phyloP scores from a whole-genome alignment of 2,888 invertebrate species.

The Temnothorax ravouxi region DNA sequence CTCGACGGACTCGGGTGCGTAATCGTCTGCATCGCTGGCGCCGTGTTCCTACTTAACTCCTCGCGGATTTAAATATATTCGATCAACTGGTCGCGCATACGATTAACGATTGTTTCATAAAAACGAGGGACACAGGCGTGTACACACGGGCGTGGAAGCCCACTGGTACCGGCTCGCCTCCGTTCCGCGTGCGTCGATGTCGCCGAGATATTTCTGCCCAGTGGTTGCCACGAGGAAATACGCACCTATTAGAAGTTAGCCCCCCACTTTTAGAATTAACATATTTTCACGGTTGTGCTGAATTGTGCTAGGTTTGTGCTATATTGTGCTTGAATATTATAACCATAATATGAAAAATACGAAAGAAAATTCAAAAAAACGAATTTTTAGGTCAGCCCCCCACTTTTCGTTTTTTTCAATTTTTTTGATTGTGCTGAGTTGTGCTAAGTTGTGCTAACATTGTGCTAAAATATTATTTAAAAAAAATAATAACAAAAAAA shows the following conservation, averaged over 20 bases:
- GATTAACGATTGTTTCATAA: conserved; percentile 48
- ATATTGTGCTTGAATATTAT: too few relatives aligned
- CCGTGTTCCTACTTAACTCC: conserved; percentile 66
- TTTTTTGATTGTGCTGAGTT: too few relatives aligned
- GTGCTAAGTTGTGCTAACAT: too few relatives aligned
- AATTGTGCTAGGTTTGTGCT: too few relatives aligned
- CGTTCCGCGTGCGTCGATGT: conserved; percentile 8
- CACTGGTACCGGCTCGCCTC: conserved; percentile 36
- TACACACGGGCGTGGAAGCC: conserved; percentile 13
- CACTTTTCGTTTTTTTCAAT: too few relatives aligned
- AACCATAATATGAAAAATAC: too few relatives aligned
- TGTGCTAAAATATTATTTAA: too few relatives aligned
- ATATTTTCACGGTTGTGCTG: too few relatives aligned
- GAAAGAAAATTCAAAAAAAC: too few relatives aligned
- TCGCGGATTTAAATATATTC: conserved; percentile 58
- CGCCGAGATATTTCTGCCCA: conserved; percentile 52
- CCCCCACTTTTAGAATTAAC: too few relatives aligned
- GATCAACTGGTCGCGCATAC: conserved; percentile 52
- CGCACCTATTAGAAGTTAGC: conserved; percentile 1
- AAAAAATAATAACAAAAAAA: too few relatives aligned
- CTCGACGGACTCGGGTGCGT: conserved; percentile 65
- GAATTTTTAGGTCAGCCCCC: too few relatives aligned
- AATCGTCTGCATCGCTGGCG: conserved; percentile 74
- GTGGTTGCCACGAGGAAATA: conserved; percentile 56
- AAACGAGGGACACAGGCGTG: conserved; percentile 34